Conservation (phyloP, 2,113 vertebrate species). For the Catharus bicknelli region DNA sequence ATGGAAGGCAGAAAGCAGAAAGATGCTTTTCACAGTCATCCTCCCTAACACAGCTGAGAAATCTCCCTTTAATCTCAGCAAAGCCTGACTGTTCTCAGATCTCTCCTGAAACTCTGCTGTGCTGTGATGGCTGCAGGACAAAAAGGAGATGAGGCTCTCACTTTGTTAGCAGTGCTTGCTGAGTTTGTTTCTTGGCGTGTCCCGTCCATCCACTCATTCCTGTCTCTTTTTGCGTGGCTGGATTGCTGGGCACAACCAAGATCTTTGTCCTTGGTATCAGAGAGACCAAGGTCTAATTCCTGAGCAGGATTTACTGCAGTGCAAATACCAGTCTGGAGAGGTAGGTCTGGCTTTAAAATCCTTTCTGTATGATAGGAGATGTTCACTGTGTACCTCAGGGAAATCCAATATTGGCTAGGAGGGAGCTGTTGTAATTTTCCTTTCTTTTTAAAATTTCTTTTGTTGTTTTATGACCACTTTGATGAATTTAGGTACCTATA, state of each 20-base stretch:
- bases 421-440: background rate
- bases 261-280: background rate
- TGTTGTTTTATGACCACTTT: background rate
- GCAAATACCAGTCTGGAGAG: background rate
- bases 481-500: background rate
- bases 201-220: rapidly evolving
- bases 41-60: background rate
- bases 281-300: background rate
- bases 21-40: background rate
- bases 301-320: background rate
- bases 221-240: rapidly evolving
- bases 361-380: rapidly evolving
- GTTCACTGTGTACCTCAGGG: rapidly evolving
- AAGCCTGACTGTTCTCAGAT: background rate
- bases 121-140: background rate
- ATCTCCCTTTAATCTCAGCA: background rate
- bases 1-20: background rate
- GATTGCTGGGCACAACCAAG: background rate
- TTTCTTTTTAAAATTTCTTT: background rate
- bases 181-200: background rate
- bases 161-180: rapidly evolving
- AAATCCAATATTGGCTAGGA: background rate
- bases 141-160: background rate
- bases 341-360: background rate
- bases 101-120: background rate